These are phyloP conservation scores for Hemibagrus wyckioides DNA, from an alignment of 2,113 vertebrate species.

Conservation along the genomic window DNA sequence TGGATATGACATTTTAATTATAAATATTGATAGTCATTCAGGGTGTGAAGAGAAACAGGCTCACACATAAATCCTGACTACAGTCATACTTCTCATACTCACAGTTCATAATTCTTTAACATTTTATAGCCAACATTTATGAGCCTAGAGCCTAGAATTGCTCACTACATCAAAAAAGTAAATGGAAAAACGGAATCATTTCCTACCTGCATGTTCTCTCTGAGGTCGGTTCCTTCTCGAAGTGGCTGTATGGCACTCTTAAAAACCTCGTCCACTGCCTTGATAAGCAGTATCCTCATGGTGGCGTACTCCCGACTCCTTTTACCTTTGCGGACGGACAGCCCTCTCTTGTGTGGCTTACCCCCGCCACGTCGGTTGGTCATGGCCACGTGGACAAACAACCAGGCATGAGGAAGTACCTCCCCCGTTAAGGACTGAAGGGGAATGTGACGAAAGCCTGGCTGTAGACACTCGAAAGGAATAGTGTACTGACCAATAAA, in stretches of 20 bases:
- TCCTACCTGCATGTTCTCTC: conserved; percentile 97
- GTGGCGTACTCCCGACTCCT: conserved; percentile 90
- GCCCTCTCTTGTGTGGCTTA: conserved; percentile 94
- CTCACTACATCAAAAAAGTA: neutral
- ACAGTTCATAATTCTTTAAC: neutral
- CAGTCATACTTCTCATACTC: neutral
- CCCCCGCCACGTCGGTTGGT: conserved; percentile 96
- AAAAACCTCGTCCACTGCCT: conserved; percentile 92
- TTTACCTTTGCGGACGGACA: conserved; percentile 94
- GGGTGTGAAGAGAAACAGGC: neutral
- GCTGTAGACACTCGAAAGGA: conserved; percentile 96
- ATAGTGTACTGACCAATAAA: conserved; percentile 97
- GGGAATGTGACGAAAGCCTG: conserved; percentile 91
- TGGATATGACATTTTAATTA: neutral
- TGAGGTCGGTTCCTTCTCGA: conserved; percentile 91
- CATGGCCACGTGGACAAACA: conserved; percentile 96
- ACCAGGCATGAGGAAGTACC: conserved; percentile 83
- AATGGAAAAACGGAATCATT: neutral
- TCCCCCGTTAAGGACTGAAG: conserved; percentile 94
- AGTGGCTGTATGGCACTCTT: conserved; percentile 89
- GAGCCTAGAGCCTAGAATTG: neutral
- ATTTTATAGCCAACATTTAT: conserved; percentile 12
- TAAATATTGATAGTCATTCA: neutral
- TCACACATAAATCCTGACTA: neutral
- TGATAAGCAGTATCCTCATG: conserved; percentile 92